Conservation (phyloP, 1,140 invertebrate species). For the Drosophila burlai region DNA sequence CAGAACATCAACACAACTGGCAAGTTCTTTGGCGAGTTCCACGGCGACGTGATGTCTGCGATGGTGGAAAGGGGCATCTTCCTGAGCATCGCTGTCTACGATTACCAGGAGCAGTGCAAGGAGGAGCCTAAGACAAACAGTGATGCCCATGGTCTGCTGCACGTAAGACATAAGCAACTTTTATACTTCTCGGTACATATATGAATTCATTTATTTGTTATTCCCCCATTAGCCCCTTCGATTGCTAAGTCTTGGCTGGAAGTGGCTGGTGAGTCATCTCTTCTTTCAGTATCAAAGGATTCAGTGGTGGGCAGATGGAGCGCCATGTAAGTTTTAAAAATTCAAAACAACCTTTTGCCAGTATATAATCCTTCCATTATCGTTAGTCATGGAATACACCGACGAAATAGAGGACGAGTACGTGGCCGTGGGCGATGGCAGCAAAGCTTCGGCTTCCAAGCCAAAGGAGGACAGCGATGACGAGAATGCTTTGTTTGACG, state of each 20-base stretch:
- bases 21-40: conserved; percentile 93
- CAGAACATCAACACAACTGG: conserved; percentile 90
- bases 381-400: conserved; percentile 74
- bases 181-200: not conserved
- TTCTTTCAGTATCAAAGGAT: conserved; percentile 74
- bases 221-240: conserved; percentile 56
- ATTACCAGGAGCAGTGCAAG: conserved; percentile 93
- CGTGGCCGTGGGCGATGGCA: conserved; percentile 70
- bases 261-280: conserved; percentile 70
- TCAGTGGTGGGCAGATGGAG: conserved; percentile 80
- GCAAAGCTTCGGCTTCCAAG: conserved; percentile 72
- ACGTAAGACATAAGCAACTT: conserved; percentile 48
- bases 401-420: conserved; percentile 78
- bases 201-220: too few relatives aligned
- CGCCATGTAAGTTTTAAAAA: conserved; percentile 73
- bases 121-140: conserved; percentile 39
- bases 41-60: conserved; percentile 92
- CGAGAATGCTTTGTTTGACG: conserved; percentile 72
- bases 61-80: conserved; percentile 91
- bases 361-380: not conserved
- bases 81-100: conserved; percentile 91
- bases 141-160: conserved; percentile 61
- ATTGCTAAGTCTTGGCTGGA: conserved; percentile 67
- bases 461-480: conserved; percentile 83
- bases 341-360: not conserved